Base-by-base conservation (phyloP, 2,888 invertebrate genomes). In the Volucella inflata region DNA sequence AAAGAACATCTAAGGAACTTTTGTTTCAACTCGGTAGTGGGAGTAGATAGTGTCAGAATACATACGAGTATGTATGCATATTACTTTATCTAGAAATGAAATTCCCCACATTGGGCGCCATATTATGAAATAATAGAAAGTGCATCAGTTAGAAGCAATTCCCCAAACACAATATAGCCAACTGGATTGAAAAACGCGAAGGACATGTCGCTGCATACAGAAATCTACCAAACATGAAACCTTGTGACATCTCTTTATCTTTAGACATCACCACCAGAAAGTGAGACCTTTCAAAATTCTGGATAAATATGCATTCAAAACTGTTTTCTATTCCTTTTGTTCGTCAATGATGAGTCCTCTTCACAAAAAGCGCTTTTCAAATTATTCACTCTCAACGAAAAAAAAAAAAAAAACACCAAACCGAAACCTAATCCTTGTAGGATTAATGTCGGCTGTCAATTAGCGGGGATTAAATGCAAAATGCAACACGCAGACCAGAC, bases 391-490 rank as follows among this genome's bases (percentile, higher is more conserved):
- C 30, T 30, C 6, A 30, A 21, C 21, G 4, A 21, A 21, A 21
- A 2, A 21, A 21, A 30, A 30, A 30, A 30, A 30, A 11, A 38
- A 48, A 42, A 30, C 46, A 46, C 11, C 11, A 38, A 70, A 42
- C n/a, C 10, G n/a, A 38, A 62, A 76, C 50, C 53, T 30, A 51
- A 36, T 11, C 30, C 40, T 38, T 53, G 57, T 64, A 30, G 80
- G 75, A 79, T 84, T 50, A 65, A 65, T 51, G 85, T 77, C 53
- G 90, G 89, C 90, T 91, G 91, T 91, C 91, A 91, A 91, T 91
- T 91, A 91, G 90, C 89, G 89, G 90, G 30, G 91, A 91, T 91
- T 91, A 91, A 91, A 91, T 84, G 81, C 87, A 87, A 87, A 88
- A 87, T 87, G 87, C 87, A 87, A 85, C 79, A 64, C 70, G 30